A percentile compares a stretch with the other conserved stretches of the same genome.
Conservation (phyloP, 2,888 invertebrate genomes). For the Tiliacea aurago region DNA sequence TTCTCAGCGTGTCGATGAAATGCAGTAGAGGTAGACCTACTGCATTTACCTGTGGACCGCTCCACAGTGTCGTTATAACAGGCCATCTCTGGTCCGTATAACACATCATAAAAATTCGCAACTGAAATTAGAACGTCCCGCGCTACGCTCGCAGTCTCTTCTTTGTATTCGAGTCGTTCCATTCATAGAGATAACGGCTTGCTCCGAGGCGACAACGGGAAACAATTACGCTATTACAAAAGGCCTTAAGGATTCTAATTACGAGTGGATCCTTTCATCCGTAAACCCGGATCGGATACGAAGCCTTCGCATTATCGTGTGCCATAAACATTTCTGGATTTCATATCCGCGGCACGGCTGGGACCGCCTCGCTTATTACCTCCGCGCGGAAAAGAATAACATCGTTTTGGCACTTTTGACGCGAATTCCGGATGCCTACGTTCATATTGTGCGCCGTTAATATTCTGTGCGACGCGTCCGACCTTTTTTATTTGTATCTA, state of each 20-base stretch:
- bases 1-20: too few species aligned
- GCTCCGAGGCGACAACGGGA: conserved; percentile 84
- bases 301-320: conserved; percentile 85
- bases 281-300: conserved; percentile 86
- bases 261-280: conserved; percentile 84
- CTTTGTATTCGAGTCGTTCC: conserved; percentile 83
- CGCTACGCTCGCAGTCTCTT: conserved; percentile 77
- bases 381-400: conserved; percentile 89
- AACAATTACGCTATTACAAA: conserved; percentile 87
- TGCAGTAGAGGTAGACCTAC: too few species aligned
- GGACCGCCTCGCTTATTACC: conserved; percentile 87
- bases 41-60: too few species aligned
- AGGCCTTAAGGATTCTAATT: conserved; percentile 88
- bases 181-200: conserved; percentile 84
- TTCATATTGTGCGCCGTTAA: conserved; percentile 90
- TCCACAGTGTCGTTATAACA: too few species aligned
- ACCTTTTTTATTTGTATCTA: conserved; percentile 91
- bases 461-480: conserved; percentile 89
- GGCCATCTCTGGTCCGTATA: conserved; percentile 38
- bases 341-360: conserved; percentile 88
- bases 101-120: conserved; percentile 71
- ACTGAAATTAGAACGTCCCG: conserved; percentile 72
- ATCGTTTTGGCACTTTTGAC: conserved; percentile 90
- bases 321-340: conserved; percentile 89
- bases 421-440: conserved; percentile 89